Percentiles rank a stretch among this genome's conserved stretches.
Evolutionary conservation across 2,888 invertebrate species (phyloP).

Genomic region (Pecten maximus): DNA sequence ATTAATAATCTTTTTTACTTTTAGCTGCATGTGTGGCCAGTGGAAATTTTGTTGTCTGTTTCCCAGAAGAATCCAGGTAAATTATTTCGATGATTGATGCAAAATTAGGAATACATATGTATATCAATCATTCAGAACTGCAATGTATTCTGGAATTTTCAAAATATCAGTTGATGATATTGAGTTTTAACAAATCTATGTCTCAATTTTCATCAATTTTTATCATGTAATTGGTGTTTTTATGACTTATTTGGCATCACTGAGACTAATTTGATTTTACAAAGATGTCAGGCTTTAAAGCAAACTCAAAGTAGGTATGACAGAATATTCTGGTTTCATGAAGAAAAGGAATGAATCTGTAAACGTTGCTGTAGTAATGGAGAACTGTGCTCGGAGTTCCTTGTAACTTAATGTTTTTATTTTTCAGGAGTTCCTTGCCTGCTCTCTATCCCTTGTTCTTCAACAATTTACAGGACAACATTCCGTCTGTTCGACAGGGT

Average conservation of each 20-base stretch:
- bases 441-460: slow-evolving; percentile 83
- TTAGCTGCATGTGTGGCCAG: slow-evolving; percentile 85
- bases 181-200: no score
- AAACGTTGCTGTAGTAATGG: not conserved
- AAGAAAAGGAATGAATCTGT: no score
- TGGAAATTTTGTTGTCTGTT: slow-evolving; percentile 84
- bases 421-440: slow-evolving; percentile 78
- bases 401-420: not conserved
- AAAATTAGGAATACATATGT: no score
- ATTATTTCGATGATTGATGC: slow-evolving; percentile 19
- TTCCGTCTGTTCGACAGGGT: slow-evolving; percentile 85
- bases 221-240: no score
- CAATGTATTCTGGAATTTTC: not conserved
- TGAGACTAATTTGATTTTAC: no score
- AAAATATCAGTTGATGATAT: not conserved
- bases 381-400: no score
- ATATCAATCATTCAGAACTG: slow-evolving; percentile 36
- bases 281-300: no score
- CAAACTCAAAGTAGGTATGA: no score
- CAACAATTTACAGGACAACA: slow-evolving; percentile 84
- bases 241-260: no score
- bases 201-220: no score
- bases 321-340: no score
- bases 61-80: slow-evolving; percentile 83
- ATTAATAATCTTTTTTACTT: slow-evolving; percentile 59